Evolutionary conservation across 2,113 vertebrate genomes (phyloP).

Genomic region (Rhinopomastus cyanomelas): DNA sequence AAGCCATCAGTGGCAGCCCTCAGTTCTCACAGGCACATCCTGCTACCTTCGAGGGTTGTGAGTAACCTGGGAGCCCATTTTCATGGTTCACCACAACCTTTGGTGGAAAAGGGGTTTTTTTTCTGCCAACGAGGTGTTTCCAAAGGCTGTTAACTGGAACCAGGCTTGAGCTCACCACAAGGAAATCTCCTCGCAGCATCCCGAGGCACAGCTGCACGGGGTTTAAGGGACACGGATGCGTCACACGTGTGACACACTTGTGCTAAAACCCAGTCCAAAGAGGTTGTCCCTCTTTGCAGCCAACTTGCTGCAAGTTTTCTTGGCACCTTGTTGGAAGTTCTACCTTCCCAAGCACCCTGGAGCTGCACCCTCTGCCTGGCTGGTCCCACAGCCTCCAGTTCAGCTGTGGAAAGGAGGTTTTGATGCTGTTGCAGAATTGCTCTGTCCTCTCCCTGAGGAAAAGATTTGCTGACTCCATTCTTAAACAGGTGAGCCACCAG

Average conservation of each 20-base stretch:
- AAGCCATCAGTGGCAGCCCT: not conserved
- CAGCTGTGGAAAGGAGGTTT: not conserved
- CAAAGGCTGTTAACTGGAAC: slow-evolving; percentile 35
- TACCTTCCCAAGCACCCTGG: not conserved
- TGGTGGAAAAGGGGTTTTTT: not conserved
- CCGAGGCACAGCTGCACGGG: not conserved
- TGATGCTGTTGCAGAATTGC: fast-evolving
- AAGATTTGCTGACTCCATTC: not conserved
- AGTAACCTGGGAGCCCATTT: not conserved
- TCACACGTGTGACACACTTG: too few relatives aligned
- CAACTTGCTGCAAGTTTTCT: not conserved
- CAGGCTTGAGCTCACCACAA: not conserved
- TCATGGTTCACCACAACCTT: slow-evolving; percentile 53
- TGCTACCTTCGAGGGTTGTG: not conserved
- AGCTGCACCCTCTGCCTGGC: not conserved
- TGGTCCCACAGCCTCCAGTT: not conserved
- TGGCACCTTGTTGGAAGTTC: not conserved
- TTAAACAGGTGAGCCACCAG: not conserved
- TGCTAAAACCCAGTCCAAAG: not conserved
- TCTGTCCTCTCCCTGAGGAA: not conserved
- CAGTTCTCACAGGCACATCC: not conserved
- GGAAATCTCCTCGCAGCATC: not conserved
- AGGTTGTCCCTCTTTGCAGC: not conserved
- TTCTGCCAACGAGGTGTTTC: slow-evolving; percentile 15
- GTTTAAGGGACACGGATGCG: not conserved